Conservation (phyloP, 2,888 invertebrate genomes). For the Calameuta idolon region DNA sequence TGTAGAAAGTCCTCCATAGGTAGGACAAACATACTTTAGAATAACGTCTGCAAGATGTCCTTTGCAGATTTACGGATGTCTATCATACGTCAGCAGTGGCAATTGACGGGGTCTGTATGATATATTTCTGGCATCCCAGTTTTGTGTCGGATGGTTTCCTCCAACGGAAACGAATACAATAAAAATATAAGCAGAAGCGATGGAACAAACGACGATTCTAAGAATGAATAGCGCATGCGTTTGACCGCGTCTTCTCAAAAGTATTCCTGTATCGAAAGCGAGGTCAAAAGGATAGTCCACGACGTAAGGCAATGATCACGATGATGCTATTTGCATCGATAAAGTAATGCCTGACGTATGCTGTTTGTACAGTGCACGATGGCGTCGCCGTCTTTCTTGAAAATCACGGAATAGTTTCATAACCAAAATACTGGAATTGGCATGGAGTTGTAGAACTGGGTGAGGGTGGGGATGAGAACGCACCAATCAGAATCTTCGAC, state of each 20-base stretch:
- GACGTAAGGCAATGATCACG: neutral
- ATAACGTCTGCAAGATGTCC: too few relatives aligned
- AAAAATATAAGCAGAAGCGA: neutral
- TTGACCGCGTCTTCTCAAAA: neutral
- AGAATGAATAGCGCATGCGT: neutral
- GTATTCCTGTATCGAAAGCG: neutral
- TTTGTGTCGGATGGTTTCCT: too few relatives aligned
- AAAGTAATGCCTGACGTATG: neutral
- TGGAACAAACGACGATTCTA: neutral
- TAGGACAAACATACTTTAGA: too few relatives aligned
- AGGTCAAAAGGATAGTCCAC: neutral
- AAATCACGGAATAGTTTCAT: neutral
- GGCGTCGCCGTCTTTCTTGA: neutral
- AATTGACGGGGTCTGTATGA: too few relatives aligned
- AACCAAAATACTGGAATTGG: neutral
- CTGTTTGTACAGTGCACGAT: neutral
- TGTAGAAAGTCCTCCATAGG: too few relatives aligned
- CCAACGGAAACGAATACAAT: neutral
- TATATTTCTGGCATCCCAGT: too few relatives aligned
- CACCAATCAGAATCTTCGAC: neutral
- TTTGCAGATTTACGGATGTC: too few relatives aligned
- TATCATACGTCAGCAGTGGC: too few relatives aligned
- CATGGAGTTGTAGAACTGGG: neutral
- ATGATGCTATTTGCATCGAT: constrained; percentile 8
- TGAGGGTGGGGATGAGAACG: neutral